A percentile compares a stretch with the other conserved stretches of the same genome.
These are phyloP conservation scores for Sibirionetta formosa DNA, from an alignment of 2,797 vertebrate species.

Conservation along the genomic window DNA sequence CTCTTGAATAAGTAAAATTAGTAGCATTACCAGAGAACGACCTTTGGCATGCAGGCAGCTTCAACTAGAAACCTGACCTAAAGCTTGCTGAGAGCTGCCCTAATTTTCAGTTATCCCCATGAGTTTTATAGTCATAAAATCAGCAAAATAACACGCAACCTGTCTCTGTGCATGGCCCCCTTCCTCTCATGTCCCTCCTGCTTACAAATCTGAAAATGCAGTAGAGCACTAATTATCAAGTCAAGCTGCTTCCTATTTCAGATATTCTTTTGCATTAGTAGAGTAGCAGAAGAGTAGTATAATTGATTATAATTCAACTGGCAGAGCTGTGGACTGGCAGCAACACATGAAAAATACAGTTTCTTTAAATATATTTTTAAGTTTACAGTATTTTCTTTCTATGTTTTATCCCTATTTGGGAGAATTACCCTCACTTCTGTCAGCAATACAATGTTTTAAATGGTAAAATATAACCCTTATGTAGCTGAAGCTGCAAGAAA, in stretches of 20 bases:
- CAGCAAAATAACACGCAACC: not conserved
- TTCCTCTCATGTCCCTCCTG: not conserved
- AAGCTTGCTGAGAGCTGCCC: not conserved
- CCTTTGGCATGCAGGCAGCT: not conserved
- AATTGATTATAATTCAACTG: not conserved
- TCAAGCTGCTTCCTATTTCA: not conserved
- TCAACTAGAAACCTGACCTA: not conserved
- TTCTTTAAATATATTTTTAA: not conserved
- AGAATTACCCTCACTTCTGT: not conserved
- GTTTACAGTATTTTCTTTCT: not conserved
- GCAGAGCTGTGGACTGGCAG: not conserved
- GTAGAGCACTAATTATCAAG: not conserved
- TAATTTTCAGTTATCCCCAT: not conserved
- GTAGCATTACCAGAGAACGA: not conserved
- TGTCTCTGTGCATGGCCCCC: not conserved
- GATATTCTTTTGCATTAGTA: not conserved
- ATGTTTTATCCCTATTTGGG: not conserved
- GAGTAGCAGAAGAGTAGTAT: not conserved
- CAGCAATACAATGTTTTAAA: not conserved
- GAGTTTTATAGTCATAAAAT: not conserved
- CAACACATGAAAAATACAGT: not conserved
- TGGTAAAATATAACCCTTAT: not conserved
- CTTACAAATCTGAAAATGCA: not conserved
- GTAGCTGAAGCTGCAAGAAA: not conserved
- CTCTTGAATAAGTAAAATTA: not conserved